Base-by-base conservation (phyloP, 2,888 invertebrate genomes). In the Amblyjoppa fuscipennis region DNA sequence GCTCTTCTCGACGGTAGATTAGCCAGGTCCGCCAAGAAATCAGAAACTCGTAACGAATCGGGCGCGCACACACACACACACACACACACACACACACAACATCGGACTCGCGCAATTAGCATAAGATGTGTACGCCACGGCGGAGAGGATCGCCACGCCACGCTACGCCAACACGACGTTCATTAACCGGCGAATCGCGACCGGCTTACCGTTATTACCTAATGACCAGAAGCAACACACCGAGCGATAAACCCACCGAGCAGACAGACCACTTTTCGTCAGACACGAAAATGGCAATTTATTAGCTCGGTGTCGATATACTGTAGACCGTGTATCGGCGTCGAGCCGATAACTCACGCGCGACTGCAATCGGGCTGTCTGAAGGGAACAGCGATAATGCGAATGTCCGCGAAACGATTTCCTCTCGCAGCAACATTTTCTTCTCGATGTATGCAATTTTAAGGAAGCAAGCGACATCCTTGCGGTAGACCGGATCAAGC, bases 41-140 rank as follows among this genome's bases (percentile, higher is more conserved):
- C 86, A 88, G 88, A 89, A 87, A 90, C 85, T 87, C 87, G 89
- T 88, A 89, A 89, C 89, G 89, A 90, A 90, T 88, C 84, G 83
- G 75, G 51, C 51, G 25, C 64, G 16, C 77, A 61, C 71, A 45
- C 61, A 13, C 16, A 34, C 61, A 64, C 61, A 64, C 34, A 25
- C 61, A 64, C 34, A 25, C 70, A 28, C 78, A 64, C 75, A 45
- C 4, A 64, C 34, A 34, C 61, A 34, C 3, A 45, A 3, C 45
- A 45, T 31, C 31, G 61, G n/a, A 31, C n/a, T 76, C 61, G 66
- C 20, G 85, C 80, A 86, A 86, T 86, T 86, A 86, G 80, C 86
- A 86, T 86, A 84, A 81, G 76, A 76, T 75, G 66, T 73, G 64
- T 74, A 66, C 56, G 20, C 53, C 11, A 66, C 75, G 64, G 51